phyloP scores from a whole-genome alignment of 2,888 invertebrate genomes.

The Phlogophora meticulosa region DNA sequence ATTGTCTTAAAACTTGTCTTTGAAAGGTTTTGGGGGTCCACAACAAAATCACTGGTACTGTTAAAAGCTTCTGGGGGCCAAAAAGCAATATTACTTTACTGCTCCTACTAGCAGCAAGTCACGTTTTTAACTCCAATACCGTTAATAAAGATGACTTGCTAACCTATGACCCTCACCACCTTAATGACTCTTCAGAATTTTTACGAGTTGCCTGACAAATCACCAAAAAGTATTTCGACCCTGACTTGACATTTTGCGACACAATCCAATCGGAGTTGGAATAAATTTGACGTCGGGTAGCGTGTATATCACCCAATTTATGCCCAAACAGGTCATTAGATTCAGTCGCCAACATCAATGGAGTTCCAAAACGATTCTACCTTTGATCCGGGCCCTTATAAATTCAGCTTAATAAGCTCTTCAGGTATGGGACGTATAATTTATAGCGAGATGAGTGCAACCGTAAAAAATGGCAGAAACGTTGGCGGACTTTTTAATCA shows the following conservation, averaged over 20 bases:
- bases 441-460: conserved; percentile 67
- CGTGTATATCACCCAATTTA: conserved; percentile 60
- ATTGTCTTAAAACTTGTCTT: conserved; percentile 22
- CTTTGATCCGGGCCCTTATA: conserved; percentile 66
- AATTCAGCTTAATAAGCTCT: conserved; percentile 67
- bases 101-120: conserved; percentile 10
- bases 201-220: conserved; percentile 36
- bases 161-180: conserved; percentile 32
- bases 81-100: conserved; percentile 15
- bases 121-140: conserved; percentile 29
- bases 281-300: conserved; percentile 39
- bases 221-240: conserved; percentile 45
- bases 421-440: conserved; percentile 68
- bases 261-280: conserved; percentile 43
- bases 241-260: conserved; percentile 53
- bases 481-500: conserved; percentile 62
- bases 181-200: conserved; percentile 36
- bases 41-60: conserved; percentile 4
- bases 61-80: background rate
- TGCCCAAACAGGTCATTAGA: conserved; percentile 59
- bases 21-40: background rate
- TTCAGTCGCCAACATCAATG: conserved; percentile 59
- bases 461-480: conserved; percentile 63
- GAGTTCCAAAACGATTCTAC: conserved; percentile 59
- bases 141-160: conserved; percentile 46